phyloP scores from a whole-genome alignment of 2,888 invertebrate genomes.

The Taphrorychus bicolor region DNA sequence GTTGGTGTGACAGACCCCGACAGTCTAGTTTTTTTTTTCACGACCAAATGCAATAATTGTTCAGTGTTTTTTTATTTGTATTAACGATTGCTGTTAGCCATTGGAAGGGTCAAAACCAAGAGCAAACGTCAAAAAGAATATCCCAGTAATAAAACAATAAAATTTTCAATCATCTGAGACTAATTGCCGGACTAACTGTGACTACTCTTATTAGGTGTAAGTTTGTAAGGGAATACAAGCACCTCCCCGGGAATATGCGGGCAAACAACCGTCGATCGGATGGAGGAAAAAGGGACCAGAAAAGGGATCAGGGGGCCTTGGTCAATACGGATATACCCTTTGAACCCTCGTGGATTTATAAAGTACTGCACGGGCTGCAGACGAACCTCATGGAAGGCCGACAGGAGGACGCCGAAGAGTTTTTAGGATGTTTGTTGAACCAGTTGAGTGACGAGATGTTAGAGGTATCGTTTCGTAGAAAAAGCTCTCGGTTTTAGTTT shows the following conservation, averaged over 20 bases:
- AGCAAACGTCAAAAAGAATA: too few species aligned
- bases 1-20: too few species aligned
- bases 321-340: conserved; percentile 80
- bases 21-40: too few species aligned
- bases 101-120: too few species aligned
- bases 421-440: conserved; percentile 90
- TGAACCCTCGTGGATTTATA: conserved; percentile 88
- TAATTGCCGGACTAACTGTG: too few species aligned
- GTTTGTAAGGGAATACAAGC: conserved; percentile 80
- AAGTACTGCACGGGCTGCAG: conserved; percentile 80
- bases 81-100: too few species aligned
- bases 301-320: conserved; percentile 59
- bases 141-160: too few species aligned
- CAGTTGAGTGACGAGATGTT: conserved; percentile 97
- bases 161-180: too few species aligned
- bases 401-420: conserved; percentile 98
- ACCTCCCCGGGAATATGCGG: conserved; percentile 65
- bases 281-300: conserved; percentile 54
- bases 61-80: too few species aligned
- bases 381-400: conserved; percentile 83
- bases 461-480: conserved; percentile 70
- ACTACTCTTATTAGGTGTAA: conserved; percentile 77
- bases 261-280: conserved; percentile 61
- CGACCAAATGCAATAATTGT: too few species aligned
- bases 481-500: too few species aligned